Evolutionary conservation across 2,888 invertebrate species (phyloP).

Genomic region (Chironomus tentans): DNA sequence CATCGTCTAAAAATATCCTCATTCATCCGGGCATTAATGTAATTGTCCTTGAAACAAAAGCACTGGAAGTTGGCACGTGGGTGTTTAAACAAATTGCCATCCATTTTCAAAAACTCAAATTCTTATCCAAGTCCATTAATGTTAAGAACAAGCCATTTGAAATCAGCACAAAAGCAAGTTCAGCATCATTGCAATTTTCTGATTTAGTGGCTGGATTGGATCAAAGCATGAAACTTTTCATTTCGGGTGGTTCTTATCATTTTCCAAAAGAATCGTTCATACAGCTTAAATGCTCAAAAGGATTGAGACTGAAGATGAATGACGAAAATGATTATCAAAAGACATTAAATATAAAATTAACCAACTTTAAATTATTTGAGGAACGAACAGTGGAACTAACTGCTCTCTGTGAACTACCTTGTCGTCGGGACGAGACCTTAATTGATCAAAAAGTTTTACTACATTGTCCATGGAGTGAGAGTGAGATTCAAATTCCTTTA

Average conservation of each 20-base stretch:
- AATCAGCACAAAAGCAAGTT: constrained; percentile 44
- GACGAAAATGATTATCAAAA: constrained; percentile 38
- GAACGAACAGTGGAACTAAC: constrained; percentile 52
- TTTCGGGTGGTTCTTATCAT: constrained; percentile 68
- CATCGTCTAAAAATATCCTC: constrained; percentile 45
- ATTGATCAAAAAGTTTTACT: constrained; percentile 72
- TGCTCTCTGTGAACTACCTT: constrained; percentile 64
- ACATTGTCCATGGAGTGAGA: constrained; percentile 68
- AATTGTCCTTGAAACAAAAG: constrained; percentile 50
- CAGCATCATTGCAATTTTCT: constrained; percentile 49
- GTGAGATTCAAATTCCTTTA: constrained; percentile 62
- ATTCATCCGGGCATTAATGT: constrained; percentile 59
- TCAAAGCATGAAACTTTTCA: constrained; percentile 63
- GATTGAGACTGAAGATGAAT: constrained; percentile 31
- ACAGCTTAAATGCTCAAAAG: constrained; percentile 39
- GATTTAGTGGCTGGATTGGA: constrained; percentile 74
- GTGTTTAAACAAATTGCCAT: constrained; percentile 53
- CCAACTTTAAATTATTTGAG: constrained; percentile 56
- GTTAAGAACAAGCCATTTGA: constrained; percentile 40
- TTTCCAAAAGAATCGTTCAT: constrained; percentile 54
- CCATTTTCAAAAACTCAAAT: constrained; percentile 54
- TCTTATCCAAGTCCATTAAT: constrained; percentile 55
- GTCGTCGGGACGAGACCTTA: constrained; percentile 57
- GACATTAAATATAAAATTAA: constrained; percentile 49
- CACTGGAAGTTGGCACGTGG: constrained; percentile 59